Percentiles rank a stretch among this genome's conserved stretches.
phyloP scores from a whole-genome alignment of 2,113 vertebrate genomes.

The Blennius ocellaris region DNA sequence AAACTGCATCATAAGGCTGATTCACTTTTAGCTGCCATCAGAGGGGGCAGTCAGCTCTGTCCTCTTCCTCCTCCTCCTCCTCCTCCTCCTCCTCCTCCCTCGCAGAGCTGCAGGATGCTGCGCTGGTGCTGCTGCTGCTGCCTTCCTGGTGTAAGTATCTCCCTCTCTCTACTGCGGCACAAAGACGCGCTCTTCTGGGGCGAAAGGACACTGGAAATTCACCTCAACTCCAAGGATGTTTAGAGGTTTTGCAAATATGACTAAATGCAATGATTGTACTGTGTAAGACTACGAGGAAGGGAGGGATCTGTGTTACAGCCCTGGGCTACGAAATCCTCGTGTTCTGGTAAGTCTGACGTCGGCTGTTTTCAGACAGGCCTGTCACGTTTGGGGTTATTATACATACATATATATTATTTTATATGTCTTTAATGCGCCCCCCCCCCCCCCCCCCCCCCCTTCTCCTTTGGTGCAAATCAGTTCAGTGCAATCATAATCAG shows the following conservation, averaged over 20 bases:
- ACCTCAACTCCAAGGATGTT: neutral
- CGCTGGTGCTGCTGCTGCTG: conserved; percentile 28
- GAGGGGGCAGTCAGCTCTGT: too few species aligned
- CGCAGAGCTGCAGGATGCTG: conserved; percentile 51
- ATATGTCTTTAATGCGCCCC: too few species aligned
- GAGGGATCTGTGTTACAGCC: neutral
- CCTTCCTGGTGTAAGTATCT: conserved; percentile 38
- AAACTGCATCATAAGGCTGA: neutral
- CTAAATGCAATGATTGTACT: neutral
- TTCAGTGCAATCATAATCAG: too few species aligned
- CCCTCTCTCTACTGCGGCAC: conserved; percentile 67
- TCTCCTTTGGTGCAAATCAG: neutral
- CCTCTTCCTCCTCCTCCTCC: too few species aligned
- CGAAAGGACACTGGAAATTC: neutral
- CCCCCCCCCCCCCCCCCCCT: too few species aligned
- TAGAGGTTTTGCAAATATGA: neutral
- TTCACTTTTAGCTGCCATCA: neutral
- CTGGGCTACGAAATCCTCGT: neutral
- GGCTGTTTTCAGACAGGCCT: neutral
- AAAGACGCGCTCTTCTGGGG: conserved; percentile 18
- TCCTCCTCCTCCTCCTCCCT: neutral
- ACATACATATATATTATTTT: neutral
- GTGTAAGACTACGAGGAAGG: neutral
- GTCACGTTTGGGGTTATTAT: too few species aligned
- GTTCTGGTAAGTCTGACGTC: conserved; percentile 41